phyloP scores from a whole-genome alignment of 37 sponge, comb jelly and placozoan species.

The Crambe crambe region DNA sequence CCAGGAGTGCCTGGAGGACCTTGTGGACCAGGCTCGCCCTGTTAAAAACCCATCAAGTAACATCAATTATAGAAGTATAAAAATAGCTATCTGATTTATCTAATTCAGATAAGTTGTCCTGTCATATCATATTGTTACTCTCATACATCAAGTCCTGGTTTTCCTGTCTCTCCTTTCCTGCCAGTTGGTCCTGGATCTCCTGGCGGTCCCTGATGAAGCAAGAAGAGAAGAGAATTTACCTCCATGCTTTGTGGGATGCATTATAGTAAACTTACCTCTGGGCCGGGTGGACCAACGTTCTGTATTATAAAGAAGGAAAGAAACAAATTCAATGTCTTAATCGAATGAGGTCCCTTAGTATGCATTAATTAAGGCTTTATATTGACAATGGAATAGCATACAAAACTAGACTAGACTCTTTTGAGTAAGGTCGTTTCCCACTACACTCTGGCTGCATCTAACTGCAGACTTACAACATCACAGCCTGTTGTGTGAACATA shows the following conservation, averaged over 20 bases:
- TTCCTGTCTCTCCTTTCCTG: neutral
- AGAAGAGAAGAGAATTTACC: neutral
- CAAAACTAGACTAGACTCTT: no score
- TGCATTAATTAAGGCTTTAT: no score
- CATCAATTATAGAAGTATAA: no score
- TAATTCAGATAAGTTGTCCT: neutral
- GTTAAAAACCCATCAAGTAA: neutral
- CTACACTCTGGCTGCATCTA: no score
- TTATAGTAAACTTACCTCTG: neutral
- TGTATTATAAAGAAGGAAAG: neutral
- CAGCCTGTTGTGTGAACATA: conserved; percentile 7
- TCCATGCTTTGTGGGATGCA: neutral
- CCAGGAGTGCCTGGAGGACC: neutral
- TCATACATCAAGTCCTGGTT: neutral
- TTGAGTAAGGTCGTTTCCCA: no score
- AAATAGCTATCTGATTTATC: no score
- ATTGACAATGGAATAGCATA: no score
- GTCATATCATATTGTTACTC: neutral
- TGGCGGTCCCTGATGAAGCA: neutral
- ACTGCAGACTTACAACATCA: conserved; percentile 9
- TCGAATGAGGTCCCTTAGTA: no score
- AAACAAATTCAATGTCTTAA: neutral
- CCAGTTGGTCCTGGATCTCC: neutral
- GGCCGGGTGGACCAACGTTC: neutral
- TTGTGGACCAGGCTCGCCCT: neutral